Base-by-base conservation (phyloP, 35 echinoderm and acorn worm species). In the Patiria miniata region DNA sequence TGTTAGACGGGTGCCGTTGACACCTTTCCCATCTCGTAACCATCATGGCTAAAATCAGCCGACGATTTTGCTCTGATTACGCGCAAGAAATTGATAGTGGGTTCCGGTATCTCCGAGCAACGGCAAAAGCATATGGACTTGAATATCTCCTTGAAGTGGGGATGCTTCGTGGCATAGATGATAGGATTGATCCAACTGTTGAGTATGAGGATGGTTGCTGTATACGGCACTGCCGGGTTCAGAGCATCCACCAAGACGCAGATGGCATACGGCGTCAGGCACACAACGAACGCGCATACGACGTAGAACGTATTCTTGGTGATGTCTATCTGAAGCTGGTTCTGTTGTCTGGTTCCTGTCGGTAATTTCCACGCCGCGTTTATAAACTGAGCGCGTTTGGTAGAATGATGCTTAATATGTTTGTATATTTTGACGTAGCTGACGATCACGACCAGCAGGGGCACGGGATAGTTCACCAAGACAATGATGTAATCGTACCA, bases 161-260 rank as follows among this genome's bases (percentile, higher is more conserved):
- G 93, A 68, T 95, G 93, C 54, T 95, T 95, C 9, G 85, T 95
- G 10, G 93, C 93, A 68, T 95, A 95, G 23, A 95, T 85, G 19
- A 91, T 85, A 39, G 88, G 89, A 36, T 95, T 95, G 16, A 91
- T 87, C 52, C 93, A 95, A 18, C 69, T 86, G 65, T 95, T 95
- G 39, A 91, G 76, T 26, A 95, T 73, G 59, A 95, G 78, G 47
- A 86, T 76, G 28, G 82, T 50, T 1, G 85, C 93, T 8, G 93
- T 89, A 58, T 91, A 95, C 2, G 89, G 89, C 18, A 90, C 85
- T 52, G 83, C 90, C 2, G 88, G 91, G 36, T 93, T 61, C 29
- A 86, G 87, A 39, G 79, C 39, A 37, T 93, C 91, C 53, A 84
- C 39, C 10, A 89, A 78, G 39, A 92, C 33, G 28, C 77, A 91